Evolutionary conservation across 1,140 invertebrate genomes (phyloP).

Genomic region (Polyergus mexicanus): DNA sequence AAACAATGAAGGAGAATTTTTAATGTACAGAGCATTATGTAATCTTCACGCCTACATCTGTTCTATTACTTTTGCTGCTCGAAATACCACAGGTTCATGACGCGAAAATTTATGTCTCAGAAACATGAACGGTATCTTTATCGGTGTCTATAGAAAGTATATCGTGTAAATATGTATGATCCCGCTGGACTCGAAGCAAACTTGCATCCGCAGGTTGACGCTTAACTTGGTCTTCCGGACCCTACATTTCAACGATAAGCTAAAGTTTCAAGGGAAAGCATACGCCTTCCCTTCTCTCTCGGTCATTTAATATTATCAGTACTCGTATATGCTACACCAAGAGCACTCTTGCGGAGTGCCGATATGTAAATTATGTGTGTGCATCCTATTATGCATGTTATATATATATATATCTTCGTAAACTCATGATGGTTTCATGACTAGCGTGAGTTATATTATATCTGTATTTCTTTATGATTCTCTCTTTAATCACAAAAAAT

Average conservation of each 20-base stretch:
- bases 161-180: background rate
- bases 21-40: conserved; percentile 24
- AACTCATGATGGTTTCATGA: background rate
- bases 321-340: background rate
- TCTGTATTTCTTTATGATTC: background rate
- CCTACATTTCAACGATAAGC: conserved; percentile 44
- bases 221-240: background rate
- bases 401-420: background rate
- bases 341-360: background rate
- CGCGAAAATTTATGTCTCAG: background rate
- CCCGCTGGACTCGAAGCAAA: background rate
- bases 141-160: background rate
- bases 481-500: background rate
- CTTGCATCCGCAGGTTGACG: too few species aligned
- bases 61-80: background rate
- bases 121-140: conserved; percentile 19
- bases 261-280: background rate
- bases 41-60: too few species aligned
- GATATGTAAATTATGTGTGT: too few species aligned
- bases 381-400: too few species aligned
- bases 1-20: conserved; percentile 28
- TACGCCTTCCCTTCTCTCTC: too few species aligned
- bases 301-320: conserved; percentile 30
- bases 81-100: conserved; percentile 32
- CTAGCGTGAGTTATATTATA: background rate